phyloP scores from a whole-genome alignment of 2,888 invertebrate genomes.

The Tolmerus cingulatus region DNA sequence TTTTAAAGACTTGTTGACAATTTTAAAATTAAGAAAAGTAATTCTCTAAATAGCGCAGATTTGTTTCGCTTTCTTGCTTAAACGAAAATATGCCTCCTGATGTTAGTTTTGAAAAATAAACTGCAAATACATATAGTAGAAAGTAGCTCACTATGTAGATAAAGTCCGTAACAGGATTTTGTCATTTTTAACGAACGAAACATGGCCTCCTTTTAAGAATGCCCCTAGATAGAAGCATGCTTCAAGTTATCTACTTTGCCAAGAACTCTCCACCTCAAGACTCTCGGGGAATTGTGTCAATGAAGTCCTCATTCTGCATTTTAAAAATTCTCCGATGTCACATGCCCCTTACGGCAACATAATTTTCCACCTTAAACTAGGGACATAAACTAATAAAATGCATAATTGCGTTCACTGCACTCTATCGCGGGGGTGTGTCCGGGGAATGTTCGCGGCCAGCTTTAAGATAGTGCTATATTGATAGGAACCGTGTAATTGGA shows the following conservation, averaged over 20 bases:
- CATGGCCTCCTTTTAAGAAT: constrained; percentile 22
- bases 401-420: not conserved
- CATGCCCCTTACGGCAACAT: not conserved
- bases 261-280: constrained; percentile 30
- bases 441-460: not conserved
- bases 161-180: not conserved
- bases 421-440: not conserved
- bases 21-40: no score
- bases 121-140: not conserved
- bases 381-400: not conserved
- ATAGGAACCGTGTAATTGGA: not conserved
- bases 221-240: constrained; percentile 1
- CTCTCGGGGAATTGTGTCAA: constrained; percentile 34
- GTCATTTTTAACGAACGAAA: constrained; percentile 8
- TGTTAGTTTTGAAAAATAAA: no score
- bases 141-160: not conserved
- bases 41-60: not conserved
- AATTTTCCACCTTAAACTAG: not conserved
- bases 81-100: not conserved
- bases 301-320: constrained; percentile 23
- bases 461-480: not conserved
- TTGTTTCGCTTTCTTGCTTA: not conserved
- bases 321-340: constrained; percentile 8
- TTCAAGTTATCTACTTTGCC: constrained; percentile 28
- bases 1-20: no score